These are phyloP conservation scores for Drosophila suzukii DNA, from an alignment of 1,140 invertebrate species.

Conservation along the genomic window DNA sequence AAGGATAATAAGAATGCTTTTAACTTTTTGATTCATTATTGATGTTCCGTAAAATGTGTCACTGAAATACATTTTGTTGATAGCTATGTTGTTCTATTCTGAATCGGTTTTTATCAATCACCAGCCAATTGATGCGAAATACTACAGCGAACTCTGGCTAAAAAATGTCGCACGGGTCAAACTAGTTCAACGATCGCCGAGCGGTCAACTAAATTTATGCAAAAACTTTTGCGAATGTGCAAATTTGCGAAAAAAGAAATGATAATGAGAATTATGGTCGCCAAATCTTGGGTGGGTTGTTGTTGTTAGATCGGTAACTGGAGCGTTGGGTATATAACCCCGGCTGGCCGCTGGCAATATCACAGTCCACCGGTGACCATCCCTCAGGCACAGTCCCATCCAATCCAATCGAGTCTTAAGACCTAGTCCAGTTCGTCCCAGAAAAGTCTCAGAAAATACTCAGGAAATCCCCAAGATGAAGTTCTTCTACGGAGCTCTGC, in stretches of 20 bases:
- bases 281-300: conserved; percentile 7
- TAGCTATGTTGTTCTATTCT: neutral
- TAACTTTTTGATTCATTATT: too few relatives aligned
- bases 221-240: conserved; percentile 52
- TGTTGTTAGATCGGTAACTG: conserved; percentile 31
- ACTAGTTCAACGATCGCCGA: conserved; percentile 49
- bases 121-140: neutral
- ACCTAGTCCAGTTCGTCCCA: too few relatives aligned
- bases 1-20: too few relatives aligned
- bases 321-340: conserved; percentile 71
- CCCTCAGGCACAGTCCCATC: conserved; percentile 45
- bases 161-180: conserved; percentile 40
- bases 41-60: too few relatives aligned
- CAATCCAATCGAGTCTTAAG: neutral
- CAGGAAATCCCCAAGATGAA: conserved; percentile 47
- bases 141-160: conserved; percentile 19
- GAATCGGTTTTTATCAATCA: conserved; percentile 11
- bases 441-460: neutral
- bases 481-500: conserved; percentile 37
- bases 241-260: conserved; percentile 69
- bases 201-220: conserved; percentile 65
- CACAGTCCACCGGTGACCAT: conserved; percentile 69
- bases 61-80: neutral
- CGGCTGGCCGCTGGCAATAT: conserved; percentile 40
- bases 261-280: conserved; percentile 64